phyloP scores from a whole-genome alignment of 2,888 invertebrate genomes.

The Drosophila formosana region DNA sequence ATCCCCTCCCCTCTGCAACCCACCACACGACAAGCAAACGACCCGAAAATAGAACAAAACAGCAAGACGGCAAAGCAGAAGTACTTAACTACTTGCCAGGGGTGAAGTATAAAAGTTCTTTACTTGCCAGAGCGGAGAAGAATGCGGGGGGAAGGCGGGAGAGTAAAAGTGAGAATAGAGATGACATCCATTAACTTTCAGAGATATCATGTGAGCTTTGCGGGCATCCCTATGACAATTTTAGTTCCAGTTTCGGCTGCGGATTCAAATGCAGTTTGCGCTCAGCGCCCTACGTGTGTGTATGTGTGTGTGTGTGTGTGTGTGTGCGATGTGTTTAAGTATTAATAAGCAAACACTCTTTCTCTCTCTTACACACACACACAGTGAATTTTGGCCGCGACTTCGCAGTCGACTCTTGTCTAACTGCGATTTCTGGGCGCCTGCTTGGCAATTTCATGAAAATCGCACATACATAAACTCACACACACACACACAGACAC shows the following conservation, averaged over 20 bases:
- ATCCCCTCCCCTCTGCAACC: background rate
- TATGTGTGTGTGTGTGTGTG: constrained; percentile 23
- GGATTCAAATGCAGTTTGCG: constrained; percentile 8
- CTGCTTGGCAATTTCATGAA: constrained; percentile 57
- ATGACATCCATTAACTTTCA: constrained; percentile 59
- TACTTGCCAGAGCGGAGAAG: background rate
- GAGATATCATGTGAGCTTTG: constrained; percentile 62
- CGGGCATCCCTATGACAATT: constrained; percentile 37
- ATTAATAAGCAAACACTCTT: constrained; percentile 57
- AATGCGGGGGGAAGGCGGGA: background rate
- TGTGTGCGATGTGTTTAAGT: constrained; percentile 53
- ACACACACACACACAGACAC: background rate
- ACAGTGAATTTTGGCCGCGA: constrained; percentile 24
- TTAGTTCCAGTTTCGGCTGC: constrained; percentile 25
- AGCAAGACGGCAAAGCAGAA: constrained; percentile 26
- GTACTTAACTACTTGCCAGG: constrained; percentile 52
- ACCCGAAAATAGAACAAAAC: no score
- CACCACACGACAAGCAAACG: no score
- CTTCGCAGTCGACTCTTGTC: constrained; percentile 27
- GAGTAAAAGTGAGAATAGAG: background rate
- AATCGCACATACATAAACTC: constrained; percentile 46
- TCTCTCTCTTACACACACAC: background rate
- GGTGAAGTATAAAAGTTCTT: constrained; percentile 32
- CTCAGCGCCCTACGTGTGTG: constrained; percentile 18
- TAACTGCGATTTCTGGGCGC: constrained; percentile 54